Evolutionary conservation across 2,113 vertebrate species (phyloP), one percentile per base, ranked within the genome.

Genomic region (Penelope pileata): DNA sequence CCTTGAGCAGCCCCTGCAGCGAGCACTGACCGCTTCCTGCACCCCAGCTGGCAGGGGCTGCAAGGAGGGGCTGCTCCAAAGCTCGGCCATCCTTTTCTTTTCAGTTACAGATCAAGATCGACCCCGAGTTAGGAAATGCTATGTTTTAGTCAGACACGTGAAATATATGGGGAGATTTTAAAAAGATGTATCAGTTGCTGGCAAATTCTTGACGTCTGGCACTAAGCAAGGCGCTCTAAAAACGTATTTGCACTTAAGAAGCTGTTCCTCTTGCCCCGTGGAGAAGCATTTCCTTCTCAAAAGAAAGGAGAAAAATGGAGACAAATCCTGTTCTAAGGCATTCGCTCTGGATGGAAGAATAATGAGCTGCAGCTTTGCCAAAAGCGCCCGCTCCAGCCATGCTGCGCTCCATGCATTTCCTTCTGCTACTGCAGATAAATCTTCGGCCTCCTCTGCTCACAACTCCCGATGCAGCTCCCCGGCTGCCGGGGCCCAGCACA

Each of bases 181-280:
- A 13, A 79, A 78, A 80, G 91, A 92, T 91, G 87, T 84, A 95
- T 91, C 89, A 60, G 58, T 9, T 91, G 78, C 9, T 95, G 89
- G 93, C 84, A 59, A 85, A 59, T 58, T 64, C 68, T 32, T 89
- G 94, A 93, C 84, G 0, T 42, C 54, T 95, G 95, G 94, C 91
- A 66, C 74, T 1, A 6, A 92, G 72, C 63, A 5, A 92, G 63
- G 78, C 89, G 47, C 89, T 92, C 80, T 16, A 85, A 76, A 93
- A 91, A 94, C 67, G 81, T 40, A 87, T 66, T 43, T 66, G 50
- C 24, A 59, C 70, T 59, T 36, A 24, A 92, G 53, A 56, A 83
- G 36, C 29, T 60, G 26, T 36, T 48, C 81, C 70, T 66, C 40
- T 68, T 30, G 0, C 73, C 47, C 74, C 59, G 26, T n/a, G 88